Conservation (phyloP, 2,888 invertebrate species). For the Epirrhoe alternata region DNA sequence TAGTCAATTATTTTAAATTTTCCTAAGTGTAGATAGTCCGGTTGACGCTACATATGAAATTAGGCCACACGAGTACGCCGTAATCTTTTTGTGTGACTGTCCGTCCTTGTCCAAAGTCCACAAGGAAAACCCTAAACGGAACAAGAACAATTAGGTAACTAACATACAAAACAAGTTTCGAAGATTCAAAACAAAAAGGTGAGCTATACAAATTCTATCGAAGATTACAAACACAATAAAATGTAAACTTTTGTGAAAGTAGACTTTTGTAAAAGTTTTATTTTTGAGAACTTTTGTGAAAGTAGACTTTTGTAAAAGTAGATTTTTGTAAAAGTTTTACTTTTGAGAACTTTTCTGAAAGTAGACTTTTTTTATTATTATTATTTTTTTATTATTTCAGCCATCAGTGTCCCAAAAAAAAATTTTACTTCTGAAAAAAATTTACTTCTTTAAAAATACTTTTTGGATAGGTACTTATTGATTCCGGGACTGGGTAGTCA, state of each 20-base stretch:
- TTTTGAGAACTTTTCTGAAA: too few relatives aligned
- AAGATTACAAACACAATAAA: neutral
- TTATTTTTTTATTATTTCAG: too few relatives aligned
- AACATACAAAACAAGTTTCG: slow-evolving; percentile 7
- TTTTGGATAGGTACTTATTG: too few relatives aligned
- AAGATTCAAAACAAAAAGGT: slow-evolving; percentile 6
- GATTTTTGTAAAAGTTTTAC: too few relatives aligned
- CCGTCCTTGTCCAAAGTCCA: slow-evolving; percentile 32
- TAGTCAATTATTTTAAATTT: neutral
- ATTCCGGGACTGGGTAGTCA: too few relatives aligned
- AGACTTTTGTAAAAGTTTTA: neutral
- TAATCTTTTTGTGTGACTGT: slow-evolving; percentile 25
- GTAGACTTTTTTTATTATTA: too few relatives aligned
- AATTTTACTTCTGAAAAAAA: too few relatives aligned
- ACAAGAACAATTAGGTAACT: slow-evolving; percentile 10
- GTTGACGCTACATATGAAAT: slow-evolving; percentile 6
- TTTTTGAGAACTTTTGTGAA: too few relatives aligned
- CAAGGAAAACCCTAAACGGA: slow-evolving; percentile 31
- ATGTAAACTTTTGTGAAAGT: neutral
- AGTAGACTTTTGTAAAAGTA: too few relatives aligned
- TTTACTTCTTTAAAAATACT: too few relatives aligned
- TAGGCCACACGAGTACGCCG: slow-evolving; percentile 23
- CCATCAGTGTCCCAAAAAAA: too few relatives aligned
- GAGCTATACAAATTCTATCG: neutral
- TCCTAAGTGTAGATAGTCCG: neutral